A percentile compares a stretch with the other conserved stretches of the same genome.
These are phyloP conservation scores for Amitus sp. DNA, from an alignment of 2,888 invertebrate species.

Conservation along the genomic window DNA sequence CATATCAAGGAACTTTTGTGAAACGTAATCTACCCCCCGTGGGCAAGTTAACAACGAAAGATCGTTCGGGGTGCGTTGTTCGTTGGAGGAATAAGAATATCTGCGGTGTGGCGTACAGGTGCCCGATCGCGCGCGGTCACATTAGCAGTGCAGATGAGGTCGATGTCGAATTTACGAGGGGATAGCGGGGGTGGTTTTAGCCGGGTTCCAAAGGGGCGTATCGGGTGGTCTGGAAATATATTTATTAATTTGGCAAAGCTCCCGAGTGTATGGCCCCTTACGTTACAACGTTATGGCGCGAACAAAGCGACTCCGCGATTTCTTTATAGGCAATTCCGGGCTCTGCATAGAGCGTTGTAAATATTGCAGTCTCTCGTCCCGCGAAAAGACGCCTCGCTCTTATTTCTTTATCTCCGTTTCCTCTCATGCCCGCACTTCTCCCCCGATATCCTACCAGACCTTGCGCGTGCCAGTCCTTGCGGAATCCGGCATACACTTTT, in stretches of 20 bases:
- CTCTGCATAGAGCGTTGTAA: slow-evolving; percentile 60
- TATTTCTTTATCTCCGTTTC: slow-evolving; percentile 7
- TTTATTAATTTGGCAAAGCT: slow-evolving; percentile 65
- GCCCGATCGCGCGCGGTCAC: slow-evolving; percentile 2
- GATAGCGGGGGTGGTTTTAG: slow-evolving; percentile 28
- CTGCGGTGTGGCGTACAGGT: slow-evolving; percentile 8
- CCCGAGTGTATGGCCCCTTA: slow-evolving; percentile 58
- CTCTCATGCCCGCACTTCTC: slow-evolving; percentile 1
- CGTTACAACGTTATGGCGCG: slow-evolving; percentile 64
- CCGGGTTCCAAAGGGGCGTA: slow-evolving; percentile 21
- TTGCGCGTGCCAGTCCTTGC: slow-evolving; percentile 4
- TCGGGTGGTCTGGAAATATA: slow-evolving; percentile 59
- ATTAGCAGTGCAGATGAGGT: slow-evolving; percentile 44
- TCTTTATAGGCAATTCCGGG: slow-evolving; percentile 66
- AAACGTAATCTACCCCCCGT: not conserved
- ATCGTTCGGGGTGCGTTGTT: not conserved
- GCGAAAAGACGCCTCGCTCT: slow-evolving; percentile 7
- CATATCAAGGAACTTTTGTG: too few species aligned
- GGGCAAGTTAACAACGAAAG: not conserved
- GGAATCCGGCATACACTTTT: slow-evolving; percentile 15
- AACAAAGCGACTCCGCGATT: slow-evolving; percentile 64
- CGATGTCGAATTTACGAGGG: slow-evolving; percentile 55
- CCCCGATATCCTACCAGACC: slow-evolving; percentile 23
- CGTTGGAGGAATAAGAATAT: slow-evolving; percentile 32
- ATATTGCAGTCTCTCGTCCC: slow-evolving; percentile 48